phyloP scores from a whole-genome alignment of 1,140 invertebrate genomes.

The Mya arenaria region DNA sequence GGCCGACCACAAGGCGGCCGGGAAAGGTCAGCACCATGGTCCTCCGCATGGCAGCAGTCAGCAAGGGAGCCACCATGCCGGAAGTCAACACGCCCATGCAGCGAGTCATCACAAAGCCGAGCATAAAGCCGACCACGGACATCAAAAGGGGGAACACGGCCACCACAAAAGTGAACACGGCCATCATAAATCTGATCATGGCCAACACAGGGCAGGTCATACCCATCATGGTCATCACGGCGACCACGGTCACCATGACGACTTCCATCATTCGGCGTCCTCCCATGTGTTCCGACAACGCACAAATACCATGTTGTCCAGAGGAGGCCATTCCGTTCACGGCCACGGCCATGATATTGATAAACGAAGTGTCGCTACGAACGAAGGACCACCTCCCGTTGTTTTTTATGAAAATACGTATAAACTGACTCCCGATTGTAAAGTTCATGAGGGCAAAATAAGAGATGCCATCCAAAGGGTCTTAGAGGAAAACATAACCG shows the following conservation, averaged over 20 bases:
- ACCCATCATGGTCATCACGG: not conserved
- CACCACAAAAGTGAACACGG: no score
- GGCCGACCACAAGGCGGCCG: not conserved
- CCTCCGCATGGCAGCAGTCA: slow-evolving; percentile 15
- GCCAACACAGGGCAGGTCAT: slow-evolving; percentile 27
- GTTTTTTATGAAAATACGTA: slow-evolving; percentile 75
- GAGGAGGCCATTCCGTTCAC: slow-evolving; percentile 40
- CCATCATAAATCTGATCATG: no score
- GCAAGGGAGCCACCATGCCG: slow-evolving; percentile 31
- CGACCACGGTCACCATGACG: slow-evolving; percentile 40
- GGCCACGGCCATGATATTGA: slow-evolving; percentile 55
- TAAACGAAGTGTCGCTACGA: slow-evolving; percentile 57
- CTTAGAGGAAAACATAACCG: slow-evolving; percentile 66
- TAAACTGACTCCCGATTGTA: slow-evolving; percentile 70
- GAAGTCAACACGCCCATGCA: no score
- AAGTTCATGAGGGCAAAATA: slow-evolving; percentile 61
- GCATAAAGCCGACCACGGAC: no score
- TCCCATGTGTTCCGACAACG: slow-evolving; percentile 58
- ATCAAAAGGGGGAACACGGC: no score
- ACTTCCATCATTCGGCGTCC: slow-evolving; percentile 32
- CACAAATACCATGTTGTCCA: slow-evolving; percentile 42
- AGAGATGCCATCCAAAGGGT: slow-evolving; percentile 67
- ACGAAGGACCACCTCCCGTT: slow-evolving; percentile 40
- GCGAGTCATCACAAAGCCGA: no score
- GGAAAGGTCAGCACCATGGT: not conserved